phyloP scores from a whole-genome alignment of 1,140 invertebrate genomes.

The Trichoplusia ni region DNA sequence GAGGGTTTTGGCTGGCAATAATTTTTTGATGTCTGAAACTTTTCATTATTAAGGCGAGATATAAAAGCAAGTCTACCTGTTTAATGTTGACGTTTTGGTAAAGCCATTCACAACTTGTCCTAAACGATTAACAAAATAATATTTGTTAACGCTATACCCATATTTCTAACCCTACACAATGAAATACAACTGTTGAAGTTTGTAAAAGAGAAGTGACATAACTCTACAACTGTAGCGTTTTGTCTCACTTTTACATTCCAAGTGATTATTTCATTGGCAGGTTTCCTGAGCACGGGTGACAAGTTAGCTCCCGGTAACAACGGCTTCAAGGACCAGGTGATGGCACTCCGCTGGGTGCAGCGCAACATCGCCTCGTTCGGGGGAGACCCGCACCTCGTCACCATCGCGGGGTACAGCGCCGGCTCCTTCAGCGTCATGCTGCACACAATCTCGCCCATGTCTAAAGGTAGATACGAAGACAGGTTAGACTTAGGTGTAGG shows the following conservation, averaged over 20 bases:
- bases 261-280: constrained; percentile 45
- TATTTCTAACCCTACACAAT: too few species aligned
- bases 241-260: background rate
- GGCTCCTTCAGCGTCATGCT: constrained; percentile 82
- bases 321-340: constrained; percentile 85
- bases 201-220: too few species aligned
- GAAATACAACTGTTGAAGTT: too few species aligned
- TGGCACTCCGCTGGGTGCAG: constrained; percentile 84
- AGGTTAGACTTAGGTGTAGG: background rate
- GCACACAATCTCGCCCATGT: constrained; percentile 87
- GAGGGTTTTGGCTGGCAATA: too few species aligned
- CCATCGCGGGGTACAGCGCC: constrained; percentile 49
- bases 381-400: constrained; percentile 47
- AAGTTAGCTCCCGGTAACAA: constrained; percentile 83
- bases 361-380: constrained; percentile 80
- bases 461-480: constrained; percentile 69
- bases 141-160: too few species aligned
- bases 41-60: too few species aligned
- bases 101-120: too few species aligned
- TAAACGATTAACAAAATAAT: too few species aligned
- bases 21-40: too few species aligned
- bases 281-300: constrained; percentile 77
- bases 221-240: too few species aligned
- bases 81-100: too few species aligned
- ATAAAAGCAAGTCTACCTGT: too few species aligned